These are phyloP conservation scores for Clostera curtula DNA, from an alignment of 2,888 invertebrate species.

Conservation along the genomic window DNA sequence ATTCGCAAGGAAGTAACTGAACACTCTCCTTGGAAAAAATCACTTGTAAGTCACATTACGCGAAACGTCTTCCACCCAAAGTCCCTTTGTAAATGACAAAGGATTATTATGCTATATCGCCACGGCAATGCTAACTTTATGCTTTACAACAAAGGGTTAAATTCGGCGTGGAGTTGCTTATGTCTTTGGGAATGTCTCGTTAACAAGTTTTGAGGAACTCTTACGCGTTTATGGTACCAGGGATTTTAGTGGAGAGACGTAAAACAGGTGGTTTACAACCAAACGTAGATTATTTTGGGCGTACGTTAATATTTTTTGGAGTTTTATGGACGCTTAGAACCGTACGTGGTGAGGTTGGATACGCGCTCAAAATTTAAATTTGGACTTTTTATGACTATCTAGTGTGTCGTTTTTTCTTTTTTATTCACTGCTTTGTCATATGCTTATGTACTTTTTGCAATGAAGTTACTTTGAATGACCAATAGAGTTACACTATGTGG, in stretches of 20 bases:
- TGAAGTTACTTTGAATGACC: no score
- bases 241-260: constrained; percentile 6
- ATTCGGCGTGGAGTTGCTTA: constrained; percentile 5
- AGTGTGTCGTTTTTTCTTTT: no score
- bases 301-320: not conserved
- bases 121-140: constrained; percentile 11
- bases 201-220: constrained; percentile 19
- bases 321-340: no score
- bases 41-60: constrained; percentile 38
- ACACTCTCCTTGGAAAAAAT: constrained; percentile 26
- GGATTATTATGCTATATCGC: constrained; percentile 22
- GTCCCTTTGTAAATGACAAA: constrained; percentile 32
- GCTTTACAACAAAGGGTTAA: constrained; percentile 3
- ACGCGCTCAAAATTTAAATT: no score
- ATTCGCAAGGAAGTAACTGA: constrained; percentile 15
- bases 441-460: no score
- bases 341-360: no score
- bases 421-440: no score
- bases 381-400: no score
- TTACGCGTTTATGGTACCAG: constrained; percentile 9
- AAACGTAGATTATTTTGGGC: not conserved
- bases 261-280: constrained; percentile 6
- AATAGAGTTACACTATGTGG: no score
- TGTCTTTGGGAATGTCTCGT: constrained; percentile 5
- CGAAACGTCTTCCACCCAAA: constrained; percentile 28